Evolutionary conservation across 1,140 invertebrate genomes (phyloP).

Genomic region (Phocides pigmalion): DNA sequence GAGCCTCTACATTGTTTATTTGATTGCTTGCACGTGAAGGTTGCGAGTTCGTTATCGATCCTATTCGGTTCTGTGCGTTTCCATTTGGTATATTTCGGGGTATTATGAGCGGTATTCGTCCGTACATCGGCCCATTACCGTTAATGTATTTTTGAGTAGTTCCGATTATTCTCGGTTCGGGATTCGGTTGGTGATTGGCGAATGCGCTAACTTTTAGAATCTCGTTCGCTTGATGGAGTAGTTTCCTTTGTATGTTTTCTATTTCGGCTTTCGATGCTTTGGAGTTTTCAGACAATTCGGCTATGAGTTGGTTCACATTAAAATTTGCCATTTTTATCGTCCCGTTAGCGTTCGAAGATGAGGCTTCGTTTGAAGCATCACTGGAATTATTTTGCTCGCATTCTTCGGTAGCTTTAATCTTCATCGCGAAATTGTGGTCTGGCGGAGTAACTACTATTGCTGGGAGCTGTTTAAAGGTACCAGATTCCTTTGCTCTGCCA

Average conservation of each 20-base stretch:
- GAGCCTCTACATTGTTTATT: slow-evolving; percentile 51
- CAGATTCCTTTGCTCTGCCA: slow-evolving; percentile 63
- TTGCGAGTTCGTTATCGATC: too few species aligned
- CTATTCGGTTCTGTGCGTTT: slow-evolving; percentile 14
- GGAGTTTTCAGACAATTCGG: slow-evolving; percentile 71
- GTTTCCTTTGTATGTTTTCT: slow-evolving; percentile 70
- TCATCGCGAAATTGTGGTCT: slow-evolving; percentile 60
- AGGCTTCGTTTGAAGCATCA: slow-evolving; percentile 42
- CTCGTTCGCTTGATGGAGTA: slow-evolving; percentile 73
- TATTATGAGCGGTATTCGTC: slow-evolving; percentile 49
- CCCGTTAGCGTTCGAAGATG: slow-evolving; percentile 38
- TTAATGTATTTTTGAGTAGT: slow-evolving; percentile 58
- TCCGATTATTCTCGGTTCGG: slow-evolving; percentile 59
- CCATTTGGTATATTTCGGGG: slow-evolving; percentile 43
- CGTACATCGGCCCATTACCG: slow-evolving; percentile 54
- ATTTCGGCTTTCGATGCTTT: slow-evolving; percentile 72
- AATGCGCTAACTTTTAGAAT: slow-evolving; percentile 76
- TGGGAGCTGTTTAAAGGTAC: slow-evolving; percentile 49
- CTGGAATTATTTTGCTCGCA: slow-evolving; percentile 39
- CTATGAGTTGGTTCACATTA: slow-evolving; percentile 73
- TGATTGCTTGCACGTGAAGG: slow-evolving; percentile 16
- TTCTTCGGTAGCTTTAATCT: slow-evolving; percentile 53
- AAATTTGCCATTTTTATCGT: slow-evolving; percentile 58
- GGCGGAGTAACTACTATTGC: slow-evolving; percentile 69
- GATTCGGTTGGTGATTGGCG: slow-evolving; percentile 48